These are phyloP conservation scores for Xyliphius kryptos DNA, from an alignment of 2,113 vertebrate genomes.

Conservation along the genomic window DNA sequence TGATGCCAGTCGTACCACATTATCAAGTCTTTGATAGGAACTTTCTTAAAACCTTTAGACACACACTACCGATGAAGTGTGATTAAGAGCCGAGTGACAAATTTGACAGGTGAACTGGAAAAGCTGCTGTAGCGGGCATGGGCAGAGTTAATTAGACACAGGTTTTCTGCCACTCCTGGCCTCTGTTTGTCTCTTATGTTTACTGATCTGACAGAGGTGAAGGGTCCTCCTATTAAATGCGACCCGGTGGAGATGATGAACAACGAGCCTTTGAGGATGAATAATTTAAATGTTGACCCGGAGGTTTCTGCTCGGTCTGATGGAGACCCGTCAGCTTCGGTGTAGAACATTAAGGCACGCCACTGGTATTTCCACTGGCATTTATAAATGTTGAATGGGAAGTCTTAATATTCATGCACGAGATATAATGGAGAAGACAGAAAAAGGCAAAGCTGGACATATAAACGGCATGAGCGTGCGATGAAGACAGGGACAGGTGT, in stretches of 20 bases:
- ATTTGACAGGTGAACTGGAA: too few species aligned
- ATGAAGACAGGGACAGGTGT: too few species aligned
- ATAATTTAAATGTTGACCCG: conserved; percentile 53
- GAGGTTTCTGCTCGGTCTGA: conserved; percentile 34
- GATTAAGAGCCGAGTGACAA: too few species aligned
- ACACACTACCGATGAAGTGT: too few species aligned
- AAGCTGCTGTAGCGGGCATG: too few species aligned
- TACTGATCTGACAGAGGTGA: conserved; percentile 26
- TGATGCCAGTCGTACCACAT: too few species aligned
- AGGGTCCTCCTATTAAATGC: conserved; percentile 34
- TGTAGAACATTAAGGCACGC: conserved; percentile 47
- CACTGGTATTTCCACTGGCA: conserved; percentile 60
- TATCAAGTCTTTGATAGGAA: too few species aligned
- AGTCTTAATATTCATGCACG: conserved; percentile 46
- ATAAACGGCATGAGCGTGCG: too few species aligned
- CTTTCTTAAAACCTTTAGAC: too few species aligned
- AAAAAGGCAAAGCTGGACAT: conserved; percentile 19
- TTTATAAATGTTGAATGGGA: conserved; percentile 65
- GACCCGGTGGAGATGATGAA: conserved; percentile 5
- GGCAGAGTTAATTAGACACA: too few species aligned
- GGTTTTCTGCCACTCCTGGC: too few species aligned
- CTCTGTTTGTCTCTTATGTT: conserved; percentile 37
- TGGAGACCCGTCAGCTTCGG: conserved; percentile 46
- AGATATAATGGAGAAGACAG: conserved; percentile 37
- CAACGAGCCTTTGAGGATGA: conserved; percentile 51